A percentile compares a stretch with the other conserved stretches of the same genome.
phyloP scores from a whole-genome alignment of 2,113 vertebrate species.

The Eudyptes chrysolophus region DNA sequence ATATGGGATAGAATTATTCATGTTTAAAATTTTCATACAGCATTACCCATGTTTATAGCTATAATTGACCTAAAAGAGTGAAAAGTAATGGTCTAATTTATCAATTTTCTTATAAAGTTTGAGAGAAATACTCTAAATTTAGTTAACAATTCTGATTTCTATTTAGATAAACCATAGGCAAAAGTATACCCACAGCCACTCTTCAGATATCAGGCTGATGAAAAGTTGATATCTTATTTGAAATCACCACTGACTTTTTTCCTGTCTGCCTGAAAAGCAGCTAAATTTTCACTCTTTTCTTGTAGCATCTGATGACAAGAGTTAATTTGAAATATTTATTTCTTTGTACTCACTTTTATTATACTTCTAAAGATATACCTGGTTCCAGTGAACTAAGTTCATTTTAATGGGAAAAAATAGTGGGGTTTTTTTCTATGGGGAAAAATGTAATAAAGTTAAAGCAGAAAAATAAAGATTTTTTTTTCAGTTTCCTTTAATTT shows the following conservation, averaged over 20 bases:
- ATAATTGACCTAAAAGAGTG: neutral
- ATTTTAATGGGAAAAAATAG: neutral
- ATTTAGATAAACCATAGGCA: neutral
- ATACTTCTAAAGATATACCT: neutral
- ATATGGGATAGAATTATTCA: neutral
- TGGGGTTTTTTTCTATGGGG: neutral
- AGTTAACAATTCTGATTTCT: neutral
- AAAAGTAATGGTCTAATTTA: neutral
- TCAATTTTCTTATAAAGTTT: neutral
- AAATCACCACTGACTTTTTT: neutral
- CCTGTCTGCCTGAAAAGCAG: neutral
- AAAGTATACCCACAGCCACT: neutral
- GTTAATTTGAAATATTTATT: neutral
- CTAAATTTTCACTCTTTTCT: neutral
- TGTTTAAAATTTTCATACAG: neutral
- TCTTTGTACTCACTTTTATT: neutral
- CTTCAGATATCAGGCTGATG: neutral
- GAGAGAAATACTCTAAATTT: neutral
- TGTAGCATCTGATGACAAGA: neutral
- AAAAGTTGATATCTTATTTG: neutral
- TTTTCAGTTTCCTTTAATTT: neutral
- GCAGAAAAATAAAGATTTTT: neutral
- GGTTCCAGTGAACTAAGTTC: neutral
- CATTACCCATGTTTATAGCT: neutral
- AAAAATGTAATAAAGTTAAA: neutral